phyloP scores from a whole-genome alignment of 2,888 invertebrate species.

The Lutraria lutraria region DNA sequence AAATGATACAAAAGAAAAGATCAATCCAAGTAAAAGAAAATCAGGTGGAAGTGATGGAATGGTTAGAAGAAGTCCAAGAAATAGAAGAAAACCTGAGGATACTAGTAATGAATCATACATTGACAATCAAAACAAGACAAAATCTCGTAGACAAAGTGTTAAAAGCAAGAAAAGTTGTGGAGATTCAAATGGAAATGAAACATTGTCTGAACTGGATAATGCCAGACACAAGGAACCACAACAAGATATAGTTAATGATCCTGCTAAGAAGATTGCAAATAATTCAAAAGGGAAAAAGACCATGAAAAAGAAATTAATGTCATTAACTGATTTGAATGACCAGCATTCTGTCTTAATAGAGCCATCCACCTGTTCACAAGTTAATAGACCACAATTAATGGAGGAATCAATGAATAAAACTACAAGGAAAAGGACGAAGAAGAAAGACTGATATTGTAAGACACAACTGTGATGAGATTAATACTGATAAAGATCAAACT shows the following conservation, averaged over 20 bases:
- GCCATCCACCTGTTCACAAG: constrained; percentile 66
- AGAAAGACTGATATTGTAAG: constrained; percentile 24
- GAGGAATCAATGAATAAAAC: constrained; percentile 17
- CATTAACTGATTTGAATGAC: constrained; percentile 66
- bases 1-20: not conserved
- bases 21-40: constrained; percentile 28
- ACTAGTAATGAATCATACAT: not conserved
- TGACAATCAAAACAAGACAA: constrained; percentile 18
- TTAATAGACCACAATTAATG: constrained; percentile 49
- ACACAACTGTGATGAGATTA: not conserved
- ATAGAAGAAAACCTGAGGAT: not conserved
- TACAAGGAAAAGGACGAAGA: constrained; percentile 28
- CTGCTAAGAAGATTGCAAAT: not conserved
- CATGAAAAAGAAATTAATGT: constrained; percentile 72
- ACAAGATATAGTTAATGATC: not conserved
- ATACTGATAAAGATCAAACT: not conserved
- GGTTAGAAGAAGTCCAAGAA: constrained; percentile 6
- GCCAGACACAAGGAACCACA: not conserved
- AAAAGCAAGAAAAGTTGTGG: not conserved
- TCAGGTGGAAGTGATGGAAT: constrained; percentile 4
- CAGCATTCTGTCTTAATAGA: constrained; percentile 71
- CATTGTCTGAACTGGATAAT: not conserved
- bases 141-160: not conserved
- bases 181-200: constrained; percentile 7
- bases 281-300: constrained; percentile 37